Conservation (phyloP, 1,140 invertebrate species). For the Acromyrmex heyeri region DNA sequence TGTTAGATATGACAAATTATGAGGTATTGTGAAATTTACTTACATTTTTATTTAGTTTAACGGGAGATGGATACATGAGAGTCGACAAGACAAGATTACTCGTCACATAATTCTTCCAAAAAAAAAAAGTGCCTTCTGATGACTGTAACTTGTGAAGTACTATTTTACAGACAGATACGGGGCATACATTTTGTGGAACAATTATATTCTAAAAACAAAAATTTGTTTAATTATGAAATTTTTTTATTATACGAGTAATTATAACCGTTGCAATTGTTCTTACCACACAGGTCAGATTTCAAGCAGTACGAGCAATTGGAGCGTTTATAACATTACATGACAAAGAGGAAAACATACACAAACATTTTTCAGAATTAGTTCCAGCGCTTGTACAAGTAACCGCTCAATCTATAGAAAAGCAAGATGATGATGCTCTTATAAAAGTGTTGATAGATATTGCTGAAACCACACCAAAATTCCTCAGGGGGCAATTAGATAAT, state of each 20-base stretch:
- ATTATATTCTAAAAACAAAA: conserved; percentile 19
- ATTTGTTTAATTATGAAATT: conserved; percentile 13
- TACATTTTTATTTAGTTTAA: conserved; percentile 25
- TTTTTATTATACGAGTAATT: neutral
- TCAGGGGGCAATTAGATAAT: conserved; percentile 94
- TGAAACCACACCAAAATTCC: conserved; percentile 96
- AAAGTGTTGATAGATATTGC: conserved; percentile 97
- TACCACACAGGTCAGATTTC: conserved; percentile 89
- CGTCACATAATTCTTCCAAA: conserved; percentile 82
- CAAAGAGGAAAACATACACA: conserved; percentile 95
- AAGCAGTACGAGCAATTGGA: conserved; percentile 94
- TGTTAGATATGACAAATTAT: conserved; percentile 90
- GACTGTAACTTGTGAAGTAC: conserved; percentile 85
- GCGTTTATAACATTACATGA: conserved; percentile 97
- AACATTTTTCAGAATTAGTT: conserved; percentile 95
- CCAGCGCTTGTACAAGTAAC: conserved; percentile 91
- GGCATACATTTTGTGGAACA: conserved; percentile 77
- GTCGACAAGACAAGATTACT: conserved; percentile 67
- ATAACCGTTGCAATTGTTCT: conserved; percentile 34
- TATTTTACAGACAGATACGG: conserved; percentile 87
- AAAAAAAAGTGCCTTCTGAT: conserved; percentile 83
- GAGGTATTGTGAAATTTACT: conserved; percentile 85
- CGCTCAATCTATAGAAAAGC: conserved; percentile 92
- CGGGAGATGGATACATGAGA: conserved; percentile 83
- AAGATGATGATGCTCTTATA: conserved; percentile 96